phyloP scores from a whole-genome alignment of 2,888 invertebrate species.

The Dendrolimus houi region DNA sequence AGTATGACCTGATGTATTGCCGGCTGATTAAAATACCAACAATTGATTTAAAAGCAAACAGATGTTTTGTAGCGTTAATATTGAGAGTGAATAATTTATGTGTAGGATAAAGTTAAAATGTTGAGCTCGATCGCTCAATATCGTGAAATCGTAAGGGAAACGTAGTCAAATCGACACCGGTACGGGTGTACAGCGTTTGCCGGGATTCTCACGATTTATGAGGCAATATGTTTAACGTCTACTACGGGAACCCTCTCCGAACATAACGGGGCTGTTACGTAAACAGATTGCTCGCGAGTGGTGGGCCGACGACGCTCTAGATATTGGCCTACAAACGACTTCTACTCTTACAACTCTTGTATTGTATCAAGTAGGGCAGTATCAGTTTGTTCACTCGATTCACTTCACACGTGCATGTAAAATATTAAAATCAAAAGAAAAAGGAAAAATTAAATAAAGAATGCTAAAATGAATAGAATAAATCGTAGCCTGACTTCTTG shows the following conservation, averaged over 20 bases:
- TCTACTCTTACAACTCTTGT: slow-evolving; percentile 52
- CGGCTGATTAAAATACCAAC: neutral
- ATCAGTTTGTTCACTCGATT: too few relatives aligned
- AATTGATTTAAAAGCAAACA: neutral
- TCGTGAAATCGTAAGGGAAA: slow-evolving; percentile 65
- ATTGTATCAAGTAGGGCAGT: slow-evolving; percentile 7
- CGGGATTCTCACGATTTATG: slow-evolving; percentile 74
- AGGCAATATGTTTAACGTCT: slow-evolving; percentile 77
- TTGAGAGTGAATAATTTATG: slow-evolving; percentile 3
- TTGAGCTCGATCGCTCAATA: slow-evolving; percentile 49
- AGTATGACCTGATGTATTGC: neutral
- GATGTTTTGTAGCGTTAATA: neutral
- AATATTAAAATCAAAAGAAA: too few relatives aligned
- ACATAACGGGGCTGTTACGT: slow-evolving; percentile 75
- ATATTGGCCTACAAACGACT: slow-evolving; percentile 59
- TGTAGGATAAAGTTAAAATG: slow-evolving; percentile 24
- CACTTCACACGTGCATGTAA: too few relatives aligned
- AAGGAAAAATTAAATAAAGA: too few relatives aligned
- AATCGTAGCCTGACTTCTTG: too few relatives aligned
- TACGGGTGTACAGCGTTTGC: slow-evolving; percentile 56
- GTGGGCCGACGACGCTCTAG: slow-evolving; percentile 44
- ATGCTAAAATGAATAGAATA: too few relatives aligned
- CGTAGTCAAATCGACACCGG: slow-evolving; percentile 72
- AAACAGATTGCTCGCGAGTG: slow-evolving; percentile 73
- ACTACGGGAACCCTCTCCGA: slow-evolving; percentile 69